A percentile compares a stretch with the other conserved stretches of the same genome.
phyloP scores from a whole-genome alignment of 2,888 invertebrate species.

The Drosophila neotestacea region DNA sequence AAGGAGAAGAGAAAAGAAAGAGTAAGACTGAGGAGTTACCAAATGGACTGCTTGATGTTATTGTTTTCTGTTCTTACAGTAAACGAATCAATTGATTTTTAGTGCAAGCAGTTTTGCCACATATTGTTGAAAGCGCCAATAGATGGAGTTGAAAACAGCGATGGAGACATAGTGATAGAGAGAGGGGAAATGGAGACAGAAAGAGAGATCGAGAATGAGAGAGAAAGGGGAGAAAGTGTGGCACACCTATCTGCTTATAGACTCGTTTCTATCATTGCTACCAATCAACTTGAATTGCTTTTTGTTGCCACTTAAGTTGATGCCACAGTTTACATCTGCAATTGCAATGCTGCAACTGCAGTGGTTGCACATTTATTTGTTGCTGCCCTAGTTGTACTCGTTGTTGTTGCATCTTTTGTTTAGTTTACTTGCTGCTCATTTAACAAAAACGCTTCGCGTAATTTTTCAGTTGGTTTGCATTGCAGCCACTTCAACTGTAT shows the following conservation, averaged over 20 bases:
- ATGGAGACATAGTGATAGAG: not conserved
- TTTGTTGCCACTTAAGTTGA: constrained; percentile 55
- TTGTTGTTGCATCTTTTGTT: constrained; percentile 23
- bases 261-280: constrained; percentile 42
- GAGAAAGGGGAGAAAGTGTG: not conserved
- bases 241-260: constrained; percentile 23
- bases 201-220: not conserved
- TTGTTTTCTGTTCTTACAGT: constrained; percentile 19
- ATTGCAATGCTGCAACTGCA: constrained; percentile 12
- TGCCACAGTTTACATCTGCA: constrained; percentile 11
- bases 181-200: not conserved
- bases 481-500: constrained; percentile 14
- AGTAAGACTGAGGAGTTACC: not conserved
- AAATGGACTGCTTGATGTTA: constrained; percentile 21
- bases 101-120: constrained; percentile 35
- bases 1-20: not conserved
- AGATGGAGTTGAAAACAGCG: not conserved
- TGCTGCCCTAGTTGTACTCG: constrained; percentile 11
- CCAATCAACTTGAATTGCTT: constrained; percentile 68
- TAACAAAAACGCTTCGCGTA: constrained; percentile 58
- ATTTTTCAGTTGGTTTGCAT: constrained; percentile 63
- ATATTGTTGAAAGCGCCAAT: constrained; percentile 10
- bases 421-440: constrained; percentile 52
- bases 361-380: constrained; percentile 15
- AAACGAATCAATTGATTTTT: constrained; percentile 61